Percentiles rank a stretch among this genome's conserved stretches.
Conservation (phyloP, 2,888 invertebrate species). For the Drosophila infuscata region DNA sequence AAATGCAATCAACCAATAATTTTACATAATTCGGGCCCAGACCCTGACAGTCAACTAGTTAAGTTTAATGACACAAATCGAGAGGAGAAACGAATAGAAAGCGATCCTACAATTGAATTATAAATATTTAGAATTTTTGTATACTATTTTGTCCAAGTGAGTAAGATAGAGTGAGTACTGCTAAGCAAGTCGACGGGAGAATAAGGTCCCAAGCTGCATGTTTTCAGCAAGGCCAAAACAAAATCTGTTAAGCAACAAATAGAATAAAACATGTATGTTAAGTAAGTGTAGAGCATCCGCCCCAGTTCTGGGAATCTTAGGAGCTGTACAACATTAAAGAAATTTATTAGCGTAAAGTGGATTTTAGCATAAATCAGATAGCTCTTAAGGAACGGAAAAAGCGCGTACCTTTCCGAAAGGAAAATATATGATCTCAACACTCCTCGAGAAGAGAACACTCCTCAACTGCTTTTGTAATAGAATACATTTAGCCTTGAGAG, state of each 20-base stretch:
- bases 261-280: conserved; percentile 13
- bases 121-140: neutral
- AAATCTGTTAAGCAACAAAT: conserved; percentile 27
- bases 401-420: conserved; percentile 46
- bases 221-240: neutral
- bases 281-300: conserved; percentile 18
- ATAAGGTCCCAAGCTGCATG: conserved; percentile 7
- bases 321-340: conserved; percentile 49
- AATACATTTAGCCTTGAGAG: conserved; percentile 7
- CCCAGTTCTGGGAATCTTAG: conserved; percentile 5
- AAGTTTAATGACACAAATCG: neutral
- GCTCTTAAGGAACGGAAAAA: conserved; percentile 44
- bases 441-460: conserved; percentile 1
- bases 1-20: conserved; percentile 43
- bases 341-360: conserved; percentile 66
- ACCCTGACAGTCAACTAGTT: neutral
- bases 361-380: conserved; percentile 67
- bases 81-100: neutral
- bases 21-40: conserved; percentile 33
- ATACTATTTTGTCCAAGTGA: neutral
- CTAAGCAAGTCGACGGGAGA: neutral
- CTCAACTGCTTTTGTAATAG: conserved; percentile 17
- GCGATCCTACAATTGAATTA: neutral
- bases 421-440: conserved; percentile 55
- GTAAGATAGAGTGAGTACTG: neutral